Percentiles rank a stretch among this genome's conserved stretches.
Conservation (phyloP, 2,797 vertebrate genomes). For the Carduelis carduelis region DNA sequence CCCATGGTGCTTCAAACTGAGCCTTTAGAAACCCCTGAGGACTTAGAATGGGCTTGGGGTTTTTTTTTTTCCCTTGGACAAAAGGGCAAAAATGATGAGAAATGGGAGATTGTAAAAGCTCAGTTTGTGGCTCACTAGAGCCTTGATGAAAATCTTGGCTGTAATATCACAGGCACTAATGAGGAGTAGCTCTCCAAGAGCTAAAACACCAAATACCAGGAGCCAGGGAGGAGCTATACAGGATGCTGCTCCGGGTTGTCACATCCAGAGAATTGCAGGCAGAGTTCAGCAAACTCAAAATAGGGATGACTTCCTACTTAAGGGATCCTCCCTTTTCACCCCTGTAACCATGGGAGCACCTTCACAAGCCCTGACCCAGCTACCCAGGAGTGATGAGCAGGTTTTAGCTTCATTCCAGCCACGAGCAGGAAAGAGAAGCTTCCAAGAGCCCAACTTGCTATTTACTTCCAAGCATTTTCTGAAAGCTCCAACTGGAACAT, state of each 20-base stretch:
- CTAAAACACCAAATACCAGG: not conserved
- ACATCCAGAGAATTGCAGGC: not conserved
- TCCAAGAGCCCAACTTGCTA: not conserved
- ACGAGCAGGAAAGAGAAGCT: not conserved
- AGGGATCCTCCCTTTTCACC: not conserved
- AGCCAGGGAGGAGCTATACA: fast-evolving
- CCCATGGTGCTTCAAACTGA: not conserved
- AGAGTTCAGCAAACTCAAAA: not conserved
- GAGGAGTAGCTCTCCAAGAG: fast-evolving
- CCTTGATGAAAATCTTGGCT: not conserved
- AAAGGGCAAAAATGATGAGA: not conserved
- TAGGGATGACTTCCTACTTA: not conserved
- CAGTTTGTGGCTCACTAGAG: not conserved
- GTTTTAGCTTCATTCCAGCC: not conserved
- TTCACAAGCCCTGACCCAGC: not conserved
- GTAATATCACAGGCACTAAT: not conserved
- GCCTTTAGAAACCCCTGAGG: not conserved
- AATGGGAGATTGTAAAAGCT: not conserved
- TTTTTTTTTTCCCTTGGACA: not conserved
- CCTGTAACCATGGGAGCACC: not conserved
- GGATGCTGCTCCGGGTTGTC: not conserved
- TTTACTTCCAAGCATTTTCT: not conserved
- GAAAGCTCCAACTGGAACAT: not conserved
- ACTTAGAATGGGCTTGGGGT: fast-evolving
- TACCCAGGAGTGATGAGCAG: not conserved